phyloP scores from a whole-genome alignment of 2,888 invertebrate species.

The Neoaliturus tenellus region DNA sequence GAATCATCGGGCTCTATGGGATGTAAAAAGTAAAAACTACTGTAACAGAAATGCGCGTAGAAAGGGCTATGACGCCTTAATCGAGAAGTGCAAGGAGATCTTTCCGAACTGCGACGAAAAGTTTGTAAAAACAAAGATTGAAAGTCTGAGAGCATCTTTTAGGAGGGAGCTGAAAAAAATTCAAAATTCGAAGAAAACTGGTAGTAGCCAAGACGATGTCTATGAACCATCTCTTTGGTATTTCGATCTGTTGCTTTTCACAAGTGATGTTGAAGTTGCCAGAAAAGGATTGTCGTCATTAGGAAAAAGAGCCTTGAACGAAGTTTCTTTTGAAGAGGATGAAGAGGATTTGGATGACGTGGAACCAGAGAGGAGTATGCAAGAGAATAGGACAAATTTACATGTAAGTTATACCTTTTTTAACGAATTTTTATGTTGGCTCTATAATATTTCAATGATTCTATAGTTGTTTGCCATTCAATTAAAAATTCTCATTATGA shows the following conservation, averaged over 20 bases:
- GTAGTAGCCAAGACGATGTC: conserved; percentile 30
- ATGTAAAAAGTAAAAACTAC: conserved; percentile 39
- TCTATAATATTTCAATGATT: too few species aligned
- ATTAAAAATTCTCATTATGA: too few species aligned
- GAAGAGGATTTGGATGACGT: too few species aligned
- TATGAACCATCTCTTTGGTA: conserved; percentile 50
- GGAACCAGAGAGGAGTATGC: too few species aligned
- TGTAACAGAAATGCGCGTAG: conserved; percentile 12
- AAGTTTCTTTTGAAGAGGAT: too few species aligned
- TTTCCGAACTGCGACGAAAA: background rate
- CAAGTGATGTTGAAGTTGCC: conserved; percentile 14
- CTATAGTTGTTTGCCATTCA: too few species aligned
- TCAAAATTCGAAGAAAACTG: conserved; percentile 34
- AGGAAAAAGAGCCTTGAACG: too few species aligned
- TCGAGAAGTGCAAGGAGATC: conserved; percentile 36
- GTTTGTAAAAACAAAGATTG: conserved; percentile 42
- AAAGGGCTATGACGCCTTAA: background rate
- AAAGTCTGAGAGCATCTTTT: conserved; percentile 28
- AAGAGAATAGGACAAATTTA: too few species aligned
- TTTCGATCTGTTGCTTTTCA: conserved; percentile 33
- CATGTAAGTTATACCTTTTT: too few species aligned
- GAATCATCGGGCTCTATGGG: conserved; percentile 34
- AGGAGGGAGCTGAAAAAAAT: conserved; percentile 30
- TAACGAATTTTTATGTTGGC: too few species aligned
- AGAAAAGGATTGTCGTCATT: conserved; percentile 30